Evolutionary conservation across 2,113 vertebrate genomes (phyloP).

Genomic region (Pelecanus crispus): DNA sequence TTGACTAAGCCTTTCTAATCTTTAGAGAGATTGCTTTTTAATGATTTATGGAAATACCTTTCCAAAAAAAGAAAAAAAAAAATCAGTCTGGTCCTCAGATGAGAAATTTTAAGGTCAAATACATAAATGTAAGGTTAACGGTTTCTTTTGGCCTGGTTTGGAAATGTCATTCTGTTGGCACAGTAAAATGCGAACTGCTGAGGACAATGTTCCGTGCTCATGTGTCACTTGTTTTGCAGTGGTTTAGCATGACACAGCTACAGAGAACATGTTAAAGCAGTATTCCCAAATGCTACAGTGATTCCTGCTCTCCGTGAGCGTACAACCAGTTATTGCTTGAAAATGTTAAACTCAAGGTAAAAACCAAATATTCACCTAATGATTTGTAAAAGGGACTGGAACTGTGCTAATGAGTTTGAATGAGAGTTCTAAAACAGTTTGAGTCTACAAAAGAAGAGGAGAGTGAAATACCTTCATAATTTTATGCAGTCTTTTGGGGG

Average conservation of each 20-base stretch:
- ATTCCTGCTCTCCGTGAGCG: background rate
- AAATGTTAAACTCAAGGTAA: background rate
- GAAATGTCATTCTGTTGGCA: background rate
- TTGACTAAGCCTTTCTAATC: conserved; percentile 69
- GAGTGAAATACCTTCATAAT: background rate
- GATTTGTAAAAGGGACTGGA: background rate
- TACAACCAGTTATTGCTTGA: background rate
- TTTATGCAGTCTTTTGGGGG: rapidly evolving
- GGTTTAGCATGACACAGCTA: background rate
- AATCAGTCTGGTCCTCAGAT: background rate
- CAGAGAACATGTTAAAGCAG: background rate
- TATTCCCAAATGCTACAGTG: background rate
- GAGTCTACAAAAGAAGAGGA: background rate
- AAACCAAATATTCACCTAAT: background rate
- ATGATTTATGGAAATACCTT: conserved; percentile 13
- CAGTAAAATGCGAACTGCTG: background rate
- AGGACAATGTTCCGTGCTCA: background rate
- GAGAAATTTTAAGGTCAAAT: background rate
- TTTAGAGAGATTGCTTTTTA: conserved; percentile 65
- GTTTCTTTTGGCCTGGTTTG: background rate
- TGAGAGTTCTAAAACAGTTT: background rate
- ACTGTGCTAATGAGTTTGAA: background rate
- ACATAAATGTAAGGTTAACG: background rate
- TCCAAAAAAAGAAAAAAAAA: background rate
- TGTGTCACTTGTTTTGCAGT: background rate